Evolutionary conservation across 2,113 vertebrate species (phyloP), one percentile per base, ranked within the genome.

Genomic region (Oriolus oriolus): DNA sequence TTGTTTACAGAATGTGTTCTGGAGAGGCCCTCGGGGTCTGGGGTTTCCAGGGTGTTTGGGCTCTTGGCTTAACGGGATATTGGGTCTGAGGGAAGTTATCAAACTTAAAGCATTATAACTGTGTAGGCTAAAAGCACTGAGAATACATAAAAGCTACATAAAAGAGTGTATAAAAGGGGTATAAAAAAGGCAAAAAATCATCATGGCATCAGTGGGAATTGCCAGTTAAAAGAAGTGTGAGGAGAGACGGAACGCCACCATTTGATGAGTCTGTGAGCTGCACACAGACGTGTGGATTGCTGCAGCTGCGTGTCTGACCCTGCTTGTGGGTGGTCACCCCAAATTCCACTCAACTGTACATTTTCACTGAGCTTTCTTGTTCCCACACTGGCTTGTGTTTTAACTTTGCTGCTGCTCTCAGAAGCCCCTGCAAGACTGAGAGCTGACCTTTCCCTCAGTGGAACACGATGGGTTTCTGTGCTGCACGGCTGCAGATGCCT

Each of bases 251-350:
- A 61, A 56, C 23, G 22, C 23, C 31, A 37, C 9, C 5, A 3
- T 28, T 26, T n/a, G 44, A 16, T 33, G 5, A 20, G 4, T 8
- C 37, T 76, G 31, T 8, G 31, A 71, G 56, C 37, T 73, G 10
- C 57, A 18, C 16, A 7, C 18, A 14, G 1, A 0, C 0, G 0
- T 20, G 35, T 6, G 3, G 10, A 5, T 37, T 41, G 14, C 45
- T 64, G 59, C 13, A 37, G 22, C 3, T 64, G 22, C 65, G 31
- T 22, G 37, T 31, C 59, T 76, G 24, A n/a, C 9, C 20, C 45
- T 24, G 17, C 20, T 57, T 41, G 2, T 4, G 6, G 24, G 6
- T 27, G 10, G 15, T 61, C 68, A 33, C 30, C 16, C 11, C 30
- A 57, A 66, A 52, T 69, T 73, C 49, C 56, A 6, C 31, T n/a